Evolutionary conservation across 2,797 vertebrate species (phyloP).

Genomic region (Urophycis tenuis): DNA sequence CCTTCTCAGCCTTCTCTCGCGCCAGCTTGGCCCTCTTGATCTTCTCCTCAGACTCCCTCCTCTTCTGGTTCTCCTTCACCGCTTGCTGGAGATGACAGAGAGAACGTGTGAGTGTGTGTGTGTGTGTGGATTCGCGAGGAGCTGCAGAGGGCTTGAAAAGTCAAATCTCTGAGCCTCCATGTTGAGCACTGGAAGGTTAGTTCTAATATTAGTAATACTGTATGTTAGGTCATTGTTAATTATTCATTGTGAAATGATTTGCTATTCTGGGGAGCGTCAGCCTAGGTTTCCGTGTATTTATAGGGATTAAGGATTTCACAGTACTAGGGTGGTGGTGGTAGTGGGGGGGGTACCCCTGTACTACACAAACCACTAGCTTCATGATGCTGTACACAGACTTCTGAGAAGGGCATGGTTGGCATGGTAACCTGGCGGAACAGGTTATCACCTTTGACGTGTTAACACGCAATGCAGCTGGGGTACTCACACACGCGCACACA

Average conservation of each 20-base stretch:
- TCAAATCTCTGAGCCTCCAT: too few species aligned
- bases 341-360: too few species aligned
- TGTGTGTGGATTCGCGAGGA: background rate
- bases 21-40: conserved; percentile 92
- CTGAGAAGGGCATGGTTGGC: conserved; percentile 8
- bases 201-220: too few species aligned
- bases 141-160: too few species aligned
- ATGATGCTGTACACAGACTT: background rate
- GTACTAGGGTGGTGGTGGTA: too few species aligned
- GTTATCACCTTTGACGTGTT: conserved; percentile 35
- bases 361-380: background rate
- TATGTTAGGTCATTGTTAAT: too few species aligned
- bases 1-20: conserved; percentile 94
- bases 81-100: conserved; percentile 77
- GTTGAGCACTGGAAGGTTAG: too few species aligned
- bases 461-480: conserved; percentile 33
- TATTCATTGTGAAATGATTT: too few species aligned
- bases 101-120: background rate
- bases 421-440: conserved; percentile 37
- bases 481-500: background rate
- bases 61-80: conserved; percentile 93
- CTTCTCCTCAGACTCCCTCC: conserved; percentile 95
- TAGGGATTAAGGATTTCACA: too few species aligned
- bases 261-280: too few species aligned
- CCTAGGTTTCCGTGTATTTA: too few species aligned